These are phyloP conservation scores for Aviceda subcristata DNA, from an alignment of 2,113 vertebrate species.

Conservation along the genomic window DNA sequence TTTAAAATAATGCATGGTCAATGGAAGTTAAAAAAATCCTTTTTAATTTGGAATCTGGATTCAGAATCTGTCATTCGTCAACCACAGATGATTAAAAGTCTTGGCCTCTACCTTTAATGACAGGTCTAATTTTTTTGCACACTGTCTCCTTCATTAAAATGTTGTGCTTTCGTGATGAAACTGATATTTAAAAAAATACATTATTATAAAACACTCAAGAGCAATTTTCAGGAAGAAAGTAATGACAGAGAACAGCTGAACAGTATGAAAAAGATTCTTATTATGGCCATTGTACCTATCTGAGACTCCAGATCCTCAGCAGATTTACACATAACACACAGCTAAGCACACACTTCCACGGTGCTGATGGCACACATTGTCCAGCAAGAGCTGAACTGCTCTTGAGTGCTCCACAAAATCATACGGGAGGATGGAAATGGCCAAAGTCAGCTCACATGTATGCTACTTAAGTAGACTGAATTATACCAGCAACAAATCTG, in stretches of 20 bases:
- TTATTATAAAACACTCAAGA: neutral
- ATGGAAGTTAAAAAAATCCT: neutral
- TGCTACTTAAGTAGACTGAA: neutral
- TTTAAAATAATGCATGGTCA: neutral
- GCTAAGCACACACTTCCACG: neutral
- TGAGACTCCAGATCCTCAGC: neutral
- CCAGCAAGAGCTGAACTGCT: neutral
- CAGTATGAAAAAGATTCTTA: neutral
- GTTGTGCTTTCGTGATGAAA: neutral
- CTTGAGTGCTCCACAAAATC: neutral
- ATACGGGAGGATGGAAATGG: neutral
- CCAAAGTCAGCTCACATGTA: neutral
- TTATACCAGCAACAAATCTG: neutral
- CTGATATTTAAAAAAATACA: neutral
- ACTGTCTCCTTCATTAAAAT: neutral
- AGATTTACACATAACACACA: neutral
- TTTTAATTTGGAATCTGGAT: neutral
- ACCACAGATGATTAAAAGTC: neutral
- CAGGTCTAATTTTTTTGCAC: neutral
- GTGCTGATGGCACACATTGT: neutral
- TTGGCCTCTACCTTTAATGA: neutral
- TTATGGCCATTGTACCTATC: neutral
- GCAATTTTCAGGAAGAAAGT: neutral
- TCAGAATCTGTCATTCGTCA: neutral
- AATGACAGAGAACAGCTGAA: neutral